Conservation (phyloP, 30 jellyfish, hydroid and myxozoan species). For the Aurelia sp. region DNA sequence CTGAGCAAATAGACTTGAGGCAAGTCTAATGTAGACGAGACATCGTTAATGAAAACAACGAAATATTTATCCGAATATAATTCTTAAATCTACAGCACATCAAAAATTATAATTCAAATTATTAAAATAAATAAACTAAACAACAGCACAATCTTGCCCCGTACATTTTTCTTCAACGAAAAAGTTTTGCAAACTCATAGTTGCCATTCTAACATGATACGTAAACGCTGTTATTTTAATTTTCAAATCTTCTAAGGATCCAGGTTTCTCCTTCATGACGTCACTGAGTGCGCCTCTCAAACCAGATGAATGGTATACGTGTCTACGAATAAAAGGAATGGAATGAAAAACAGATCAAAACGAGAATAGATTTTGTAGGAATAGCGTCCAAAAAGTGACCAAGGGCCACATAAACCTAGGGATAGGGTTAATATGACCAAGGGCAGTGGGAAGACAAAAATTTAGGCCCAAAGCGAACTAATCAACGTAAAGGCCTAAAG, state of each 20-base stretch:
- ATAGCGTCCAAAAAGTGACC: too few species aligned
- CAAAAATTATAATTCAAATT: not conserved
- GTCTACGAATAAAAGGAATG: constrained; percentile 52
- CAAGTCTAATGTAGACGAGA: too few species aligned
- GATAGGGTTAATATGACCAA: too few species aligned
- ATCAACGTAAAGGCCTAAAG: too few species aligned
- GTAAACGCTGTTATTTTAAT: constrained; percentile 88
- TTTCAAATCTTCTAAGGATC: constrained; percentile 71
- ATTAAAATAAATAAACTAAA: not conserved
- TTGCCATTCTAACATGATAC: constrained; percentile 94
- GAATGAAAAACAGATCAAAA: not conserved
- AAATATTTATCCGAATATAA: too few species aligned
- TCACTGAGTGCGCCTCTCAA: constrained; percentile 72
- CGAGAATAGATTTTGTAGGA: too few species aligned
- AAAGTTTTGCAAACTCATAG: constrained; percentile 74
- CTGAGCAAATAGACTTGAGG: too few species aligned
- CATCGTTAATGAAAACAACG: too few species aligned
- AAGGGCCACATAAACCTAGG: too few species aligned
- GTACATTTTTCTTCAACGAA: constrained; percentile 64
- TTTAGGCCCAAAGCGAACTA: too few species aligned
- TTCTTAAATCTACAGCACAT: not conserved
- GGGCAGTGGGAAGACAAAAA: not conserved
- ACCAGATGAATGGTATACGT: constrained; percentile 92
- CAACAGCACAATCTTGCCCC: constrained; percentile 42
- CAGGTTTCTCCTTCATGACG: constrained; percentile 77